Conservation (phyloP, 2,888 invertebrate genomes). For the Aphrophora alni region DNA sequence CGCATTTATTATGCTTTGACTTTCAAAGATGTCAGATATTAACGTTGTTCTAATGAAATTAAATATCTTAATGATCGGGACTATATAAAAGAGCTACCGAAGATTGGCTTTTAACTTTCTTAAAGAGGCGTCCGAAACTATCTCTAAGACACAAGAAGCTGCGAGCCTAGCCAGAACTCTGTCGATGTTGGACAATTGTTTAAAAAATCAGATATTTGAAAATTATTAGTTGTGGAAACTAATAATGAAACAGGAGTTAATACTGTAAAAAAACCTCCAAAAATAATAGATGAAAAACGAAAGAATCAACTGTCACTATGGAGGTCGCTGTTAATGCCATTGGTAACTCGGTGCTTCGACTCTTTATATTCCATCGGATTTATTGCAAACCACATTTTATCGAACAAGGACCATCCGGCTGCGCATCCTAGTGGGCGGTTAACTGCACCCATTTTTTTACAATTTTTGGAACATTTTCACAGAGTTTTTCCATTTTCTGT, state of each 20-base stretch:
- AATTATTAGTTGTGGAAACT: background rate
- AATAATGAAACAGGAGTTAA: background rate
- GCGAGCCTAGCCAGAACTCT: background rate
- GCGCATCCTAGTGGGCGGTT: background rate
- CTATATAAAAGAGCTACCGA: background rate
- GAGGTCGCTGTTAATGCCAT: background rate
- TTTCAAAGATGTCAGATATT: background rate
- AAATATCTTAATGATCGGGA: background rate
- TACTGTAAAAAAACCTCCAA: background rate
- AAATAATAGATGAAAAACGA: background rate
- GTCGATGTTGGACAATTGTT: background rate
- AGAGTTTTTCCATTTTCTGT: background rate
- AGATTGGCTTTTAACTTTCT: background rate
- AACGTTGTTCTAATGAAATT: background rate
- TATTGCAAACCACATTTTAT: background rate
- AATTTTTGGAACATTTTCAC: background rate
- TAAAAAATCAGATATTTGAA: background rate
- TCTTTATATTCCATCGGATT: background rate
- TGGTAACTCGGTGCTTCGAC: background rate
- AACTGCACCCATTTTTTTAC: background rate
- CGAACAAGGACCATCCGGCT: background rate
- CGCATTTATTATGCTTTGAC: background rate
- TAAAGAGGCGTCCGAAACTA: background rate
- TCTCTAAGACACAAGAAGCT: background rate
- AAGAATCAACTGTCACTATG: background rate